phyloP scores from a whole-genome alignment of 2,888 invertebrate species.

The Selenia dentaria region DNA sequence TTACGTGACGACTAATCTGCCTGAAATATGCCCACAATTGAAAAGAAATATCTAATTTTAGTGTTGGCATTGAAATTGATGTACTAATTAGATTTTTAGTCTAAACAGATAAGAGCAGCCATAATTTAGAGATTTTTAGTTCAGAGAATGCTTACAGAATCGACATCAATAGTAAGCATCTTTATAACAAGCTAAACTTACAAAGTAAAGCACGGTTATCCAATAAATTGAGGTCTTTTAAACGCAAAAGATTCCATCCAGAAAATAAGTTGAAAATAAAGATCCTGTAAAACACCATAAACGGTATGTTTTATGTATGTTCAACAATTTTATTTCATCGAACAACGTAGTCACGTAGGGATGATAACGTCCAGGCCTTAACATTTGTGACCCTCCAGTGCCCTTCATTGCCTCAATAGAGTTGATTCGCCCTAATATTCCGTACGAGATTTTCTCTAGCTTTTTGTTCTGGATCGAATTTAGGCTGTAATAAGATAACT shows the following conservation, averaged over 20 bases:
- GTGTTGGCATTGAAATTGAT: too few relatives aligned
- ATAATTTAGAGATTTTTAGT: too few relatives aligned
- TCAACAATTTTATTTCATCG: constrained; percentile 46
- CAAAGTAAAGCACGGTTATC: background rate
- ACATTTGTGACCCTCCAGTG: constrained; percentile 47
- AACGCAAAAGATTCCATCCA: constrained; percentile 11
- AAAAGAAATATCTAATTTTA: too few relatives aligned
- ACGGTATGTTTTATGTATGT: constrained; percentile 38
- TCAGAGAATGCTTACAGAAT: too few relatives aligned
- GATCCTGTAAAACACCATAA: constrained; percentile 26
- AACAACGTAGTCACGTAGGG: constrained; percentile 53
- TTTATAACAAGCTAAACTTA: too few relatives aligned
- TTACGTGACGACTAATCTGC: too few relatives aligned
- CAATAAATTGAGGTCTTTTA: constrained; percentile 1
- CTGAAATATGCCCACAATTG: too few relatives aligned
- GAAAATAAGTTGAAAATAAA: constrained; percentile 26
- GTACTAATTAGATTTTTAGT: too few relatives aligned
- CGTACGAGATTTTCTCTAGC: constrained; percentile 36
- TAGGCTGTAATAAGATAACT: constrained; percentile 14
- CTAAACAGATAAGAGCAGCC: too few relatives aligned
- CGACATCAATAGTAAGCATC: too few relatives aligned
- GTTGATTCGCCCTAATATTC: constrained; percentile 44
- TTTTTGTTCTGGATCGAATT: constrained; percentile 12
- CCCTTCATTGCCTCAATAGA: constrained; percentile 43
- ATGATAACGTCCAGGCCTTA: constrained; percentile 44